Base-by-base conservation (phyloP, 2,113 vertebrate genomes). In the Cavia porcellus region DNA sequence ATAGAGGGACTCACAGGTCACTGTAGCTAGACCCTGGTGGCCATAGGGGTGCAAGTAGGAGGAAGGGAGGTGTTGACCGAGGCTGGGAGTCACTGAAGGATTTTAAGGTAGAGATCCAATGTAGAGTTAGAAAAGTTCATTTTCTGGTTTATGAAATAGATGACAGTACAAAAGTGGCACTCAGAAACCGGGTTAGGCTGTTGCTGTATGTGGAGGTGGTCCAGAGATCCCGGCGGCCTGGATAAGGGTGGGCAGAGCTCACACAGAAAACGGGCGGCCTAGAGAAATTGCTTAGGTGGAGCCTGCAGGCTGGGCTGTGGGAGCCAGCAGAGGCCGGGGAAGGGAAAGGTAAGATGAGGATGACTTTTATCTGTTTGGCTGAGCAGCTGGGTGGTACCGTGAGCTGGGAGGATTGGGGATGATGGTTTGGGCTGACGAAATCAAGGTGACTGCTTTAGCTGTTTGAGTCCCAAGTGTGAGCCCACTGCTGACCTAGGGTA, bases 101-200 rank as follows among this genome's bases (percentile, higher is more conserved):
- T 86, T 93, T 95, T 93, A 90, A 86, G n/a, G 25, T 86, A 22
- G 74, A 87, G 20, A 57, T 93, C 85, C 24, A 47, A n/a, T 93
- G 35, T 94, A 24, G 86, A 24, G 72, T 72, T 45, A 35, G 38
- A 89, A 55, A 96, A 86, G 35, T 61, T 80, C 62, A n/a, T 24
- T 96, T 87, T 89, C 30, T 47, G 59, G 85, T 93, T 82, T 89
- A 14, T 72, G 70, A 35, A 86, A 30, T 93, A 80, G 81, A n/a
- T 90, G 52, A 28, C 30, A 92, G 42, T 90, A 25, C 3, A 45
- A 20, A 22, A 79, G 28, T 92, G 57, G 32, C 81, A n/a, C 72
- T 87, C 42, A 80, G 28, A 66, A 66, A 22, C 35, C 3, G 72
- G 75, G 14, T 42, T 62, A 70, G 42, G 74, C 80, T 20, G 17